phyloP scores from a whole-genome alignment of 2,797 vertebrate species.

The Poeciliopsis infans region DNA sequence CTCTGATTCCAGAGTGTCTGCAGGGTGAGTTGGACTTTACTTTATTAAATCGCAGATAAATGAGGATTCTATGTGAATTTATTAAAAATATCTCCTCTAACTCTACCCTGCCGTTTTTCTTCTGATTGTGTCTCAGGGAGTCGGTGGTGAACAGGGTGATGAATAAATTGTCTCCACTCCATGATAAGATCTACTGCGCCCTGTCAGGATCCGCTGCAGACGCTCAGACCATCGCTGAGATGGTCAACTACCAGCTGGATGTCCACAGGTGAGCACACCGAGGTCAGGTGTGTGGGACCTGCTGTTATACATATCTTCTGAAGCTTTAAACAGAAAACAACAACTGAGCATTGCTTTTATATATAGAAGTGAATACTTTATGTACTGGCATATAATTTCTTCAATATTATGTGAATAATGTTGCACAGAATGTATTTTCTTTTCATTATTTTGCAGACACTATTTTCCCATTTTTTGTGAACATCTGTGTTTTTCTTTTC shows the following conservation, averaged over 20 bases:
- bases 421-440: neutral
- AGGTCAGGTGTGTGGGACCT: neutral
- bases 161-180: constrained; percentile 85
- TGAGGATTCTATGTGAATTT: neutral
- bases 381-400: neutral
- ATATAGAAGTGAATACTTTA: neutral
- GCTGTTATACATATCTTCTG: too few species aligned
- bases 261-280: constrained; percentile 80
- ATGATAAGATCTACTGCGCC: constrained; percentile 88
- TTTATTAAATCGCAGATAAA: neutral
- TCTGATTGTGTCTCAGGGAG: constrained; percentile 47
- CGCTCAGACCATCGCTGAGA: constrained; percentile 87
- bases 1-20: constrained; percentile 90
- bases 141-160: constrained; percentile 88
- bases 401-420: neutral
- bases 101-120: too few species aligned
- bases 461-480: neutral
- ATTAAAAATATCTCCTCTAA: neutral
- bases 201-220: constrained; percentile 91
- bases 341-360: neutral
- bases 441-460: neutral
- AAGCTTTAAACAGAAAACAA: neutral
- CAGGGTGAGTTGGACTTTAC: constrained; percentile 78
- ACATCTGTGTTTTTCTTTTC: neutral
- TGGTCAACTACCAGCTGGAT: constrained; percentile 87